Evolutionary conservation across 2,888 invertebrate genomes (phyloP), one percentile per base, ranked within the genome.

Genomic region (Caenorhabditis sp.): DNA sequence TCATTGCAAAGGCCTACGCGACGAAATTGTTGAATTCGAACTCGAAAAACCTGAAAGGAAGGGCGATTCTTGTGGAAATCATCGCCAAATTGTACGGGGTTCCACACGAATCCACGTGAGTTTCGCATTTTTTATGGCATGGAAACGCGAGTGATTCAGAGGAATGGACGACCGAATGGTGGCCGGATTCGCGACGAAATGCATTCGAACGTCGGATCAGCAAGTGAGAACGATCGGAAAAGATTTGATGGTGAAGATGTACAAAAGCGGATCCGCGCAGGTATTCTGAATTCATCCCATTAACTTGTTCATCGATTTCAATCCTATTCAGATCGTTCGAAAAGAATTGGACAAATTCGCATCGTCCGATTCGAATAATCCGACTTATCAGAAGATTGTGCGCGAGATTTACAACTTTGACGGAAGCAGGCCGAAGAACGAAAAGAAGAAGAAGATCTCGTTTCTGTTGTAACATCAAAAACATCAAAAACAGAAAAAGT

Each of bases 361-460:
- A 4, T 39, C 48, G n/a, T 50, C 53, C 2, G 77, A 77, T 55
- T 30, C 77, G 11, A 77, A 77, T 43, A 77, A 77, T 62, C 77
- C 77, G 26, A 72, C 77, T 1, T 77, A 77, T 22, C 71, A 65
- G 27, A 76, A 71, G 52, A 72, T 68, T 20, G 35, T 55, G 35
- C 63, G 68, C 48, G 75, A 76, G 39, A 76, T 76, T 63, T 63
- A 63, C 56, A 63, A 55, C 53, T 52, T 70, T 41, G 63, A 76
- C 52, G 75, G 68, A 56, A 52, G 56, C 35, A 50, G 35, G n/a
- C 43, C 20, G 41, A 59, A 65, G 53, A 61, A 22, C 35, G 65
- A 48, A 20, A 71, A 76, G 45, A 77, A 77, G 66, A 77, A 77
- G 39, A 77, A 68, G 43, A 77, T 77, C 43, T 72, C 72, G 43